phyloP scores from a whole-genome alignment of 2,797 vertebrate genomes.

The Fistularia tabacaria region DNA sequence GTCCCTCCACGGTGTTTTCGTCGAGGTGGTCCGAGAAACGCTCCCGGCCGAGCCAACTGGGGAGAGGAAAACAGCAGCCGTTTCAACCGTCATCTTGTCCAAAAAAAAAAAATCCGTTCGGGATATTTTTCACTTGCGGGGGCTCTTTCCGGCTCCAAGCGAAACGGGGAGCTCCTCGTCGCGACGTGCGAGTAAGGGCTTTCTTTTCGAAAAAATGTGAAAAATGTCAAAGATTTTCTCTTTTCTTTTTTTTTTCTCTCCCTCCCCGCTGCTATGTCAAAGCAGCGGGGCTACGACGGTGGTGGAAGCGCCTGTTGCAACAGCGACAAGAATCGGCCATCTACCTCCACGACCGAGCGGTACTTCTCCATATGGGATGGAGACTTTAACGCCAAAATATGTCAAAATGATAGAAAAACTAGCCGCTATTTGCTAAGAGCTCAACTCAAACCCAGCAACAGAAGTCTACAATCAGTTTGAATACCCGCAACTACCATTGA shows the following conservation, averaged over 20 bases:
- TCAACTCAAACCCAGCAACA: slow-evolving; percentile 47
- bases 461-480: slow-evolving; percentile 67
- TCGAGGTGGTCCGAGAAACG: slow-evolving; percentile 85
- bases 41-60: slow-evolving; percentile 84
- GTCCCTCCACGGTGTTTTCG: slow-evolving; percentile 83
- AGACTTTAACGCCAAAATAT: slow-evolving; percentile 35
- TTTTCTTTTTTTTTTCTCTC: no score
- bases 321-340: slow-evolving; percentile 63
- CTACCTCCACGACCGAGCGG: slow-evolving; percentile 48
- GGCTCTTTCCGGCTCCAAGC: slow-evolving; percentile 44
- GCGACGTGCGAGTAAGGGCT: slow-evolving; percentile 72
- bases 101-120: slow-evolving; percentile 49
- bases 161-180: slow-evolving; percentile 45
- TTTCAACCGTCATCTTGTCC: slow-evolving; percentile 86
- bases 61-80: slow-evolving; percentile 80
- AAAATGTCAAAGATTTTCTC: slow-evolving; percentile 82
- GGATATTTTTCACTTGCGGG: slow-evolving; percentile 36
- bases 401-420: slow-evolving; percentile 37
- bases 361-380: slow-evolving; percentile 39
- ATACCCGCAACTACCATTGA: slow-evolving; percentile 72
- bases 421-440: slow-evolving; percentile 30
- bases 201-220: slow-evolving; percentile 74
- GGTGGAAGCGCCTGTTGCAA: slow-evolving; percentile 80
- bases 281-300: slow-evolving; percentile 65
- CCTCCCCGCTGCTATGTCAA: slow-evolving; percentile 66